Conservation (phyloP, 2,113 vertebrate species). For the Tachysurus vachellii region DNA sequence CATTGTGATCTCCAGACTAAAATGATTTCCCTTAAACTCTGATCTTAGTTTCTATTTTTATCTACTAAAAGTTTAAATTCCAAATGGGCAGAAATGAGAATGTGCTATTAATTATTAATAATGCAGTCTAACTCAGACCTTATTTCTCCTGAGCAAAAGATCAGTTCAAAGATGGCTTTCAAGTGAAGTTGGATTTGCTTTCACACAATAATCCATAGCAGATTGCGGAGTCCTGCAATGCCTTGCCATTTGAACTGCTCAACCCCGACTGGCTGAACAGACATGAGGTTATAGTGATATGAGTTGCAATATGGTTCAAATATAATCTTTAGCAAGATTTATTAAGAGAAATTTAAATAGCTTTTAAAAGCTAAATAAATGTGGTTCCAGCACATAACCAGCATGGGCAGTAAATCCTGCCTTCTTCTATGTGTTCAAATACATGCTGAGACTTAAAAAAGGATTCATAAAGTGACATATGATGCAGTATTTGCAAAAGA, state of each 20-base stretch:
- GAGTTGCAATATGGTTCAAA: background rate
- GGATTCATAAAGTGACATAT: background rate
- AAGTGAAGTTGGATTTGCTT: constrained; percentile 37
- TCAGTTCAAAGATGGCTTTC: constrained; percentile 46
- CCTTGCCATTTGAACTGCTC: background rate
- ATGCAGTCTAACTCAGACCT: constrained; percentile 37
- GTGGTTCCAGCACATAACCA: background rate
- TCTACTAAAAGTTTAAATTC: constrained; percentile 29
- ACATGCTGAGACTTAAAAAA: background rate
- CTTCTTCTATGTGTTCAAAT: background rate
- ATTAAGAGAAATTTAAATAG: background rate
- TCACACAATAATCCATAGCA: constrained; percentile 26
- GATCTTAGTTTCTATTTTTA: background rate
- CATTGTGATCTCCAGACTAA: background rate
- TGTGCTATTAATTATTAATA: constrained; percentile 49
- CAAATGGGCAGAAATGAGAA: constrained; percentile 35
- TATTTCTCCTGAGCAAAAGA: constrained; percentile 29
- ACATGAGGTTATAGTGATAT: background rate
- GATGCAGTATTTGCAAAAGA: background rate
- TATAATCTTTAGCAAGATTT: background rate
- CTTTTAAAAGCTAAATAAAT: background rate
- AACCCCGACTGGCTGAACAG: background rate
- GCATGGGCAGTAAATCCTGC: background rate
- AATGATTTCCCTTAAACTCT: background rate
- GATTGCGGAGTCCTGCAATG: background rate